Base-by-base conservation (phyloP, 2,797 vertebrate species). In the Euphonia xanthogaster region DNA sequence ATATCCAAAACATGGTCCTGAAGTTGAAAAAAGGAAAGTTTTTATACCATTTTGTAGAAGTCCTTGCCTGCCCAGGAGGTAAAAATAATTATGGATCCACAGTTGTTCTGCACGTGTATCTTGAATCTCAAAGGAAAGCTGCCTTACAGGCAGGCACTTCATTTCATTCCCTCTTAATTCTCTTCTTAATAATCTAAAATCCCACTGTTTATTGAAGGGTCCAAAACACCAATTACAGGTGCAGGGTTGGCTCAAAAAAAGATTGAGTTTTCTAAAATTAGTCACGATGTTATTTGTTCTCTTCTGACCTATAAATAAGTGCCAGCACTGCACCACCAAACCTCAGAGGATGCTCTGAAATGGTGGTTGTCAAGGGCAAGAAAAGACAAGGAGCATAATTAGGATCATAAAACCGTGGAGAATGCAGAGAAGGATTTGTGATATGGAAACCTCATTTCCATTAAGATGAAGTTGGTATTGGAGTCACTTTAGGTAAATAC, bases 51-150 rank as follows among this genome's bases (percentile, higher is more conserved):
- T 98, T 99, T 63, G 98, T 99, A 84, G 99, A 99, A 96, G 99
- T 99, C 75, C 98, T 99, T 45, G 99, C 99, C 80, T 99, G 99
- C 60, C 99, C 99, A 1, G 98, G 99, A 98, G 99, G 99, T 99
- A 98, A 97, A 93, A 70, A 37, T 12, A 24, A 45, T 35, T 42
- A 33, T 54, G 30, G 24, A 25, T 74, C 31, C 7, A 5, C 31
- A 35, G 27, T 48, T 1, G 4, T 66, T 73, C 47, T 3, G 5
- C 14, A n/a, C 11, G 2, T 3, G 0, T 4, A 19, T 14, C 21
- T 58, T 51, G 16, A 81, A 33, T 54, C 65, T 85, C 66, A 54
- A 6, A 67, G 71, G 54, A 45, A 47, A 47, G 58, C 30, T 86
- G 39, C 39, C 40, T 70, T 62, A 20, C 8, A 51, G 73, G 33